These are phyloP conservation scores for Neelides sp. DNA, from an alignment of 1,140 invertebrate species.

Conservation along the genomic window DNA sequence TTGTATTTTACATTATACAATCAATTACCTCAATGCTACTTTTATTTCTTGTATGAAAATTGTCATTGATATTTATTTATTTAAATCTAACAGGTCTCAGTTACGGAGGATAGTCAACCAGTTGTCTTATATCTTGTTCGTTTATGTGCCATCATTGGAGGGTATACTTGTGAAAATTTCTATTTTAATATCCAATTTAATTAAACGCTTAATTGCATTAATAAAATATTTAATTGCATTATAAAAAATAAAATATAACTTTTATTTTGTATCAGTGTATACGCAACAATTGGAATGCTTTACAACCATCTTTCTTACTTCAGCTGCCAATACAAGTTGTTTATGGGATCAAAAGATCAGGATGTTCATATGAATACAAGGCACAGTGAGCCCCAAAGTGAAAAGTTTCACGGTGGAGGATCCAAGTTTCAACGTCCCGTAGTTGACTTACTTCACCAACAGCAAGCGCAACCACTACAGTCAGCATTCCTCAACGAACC, in stretches of 20 bases:
- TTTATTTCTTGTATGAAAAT: neutral
- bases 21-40: neutral
- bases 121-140: slow-evolving; percentile 67
- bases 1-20: neutral
- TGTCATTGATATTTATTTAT: neutral
- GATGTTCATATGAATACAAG: too few relatives aligned
- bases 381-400: too few relatives aligned
- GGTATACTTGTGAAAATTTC: slow-evolving; percentile 68
- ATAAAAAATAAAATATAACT: too few relatives aligned
- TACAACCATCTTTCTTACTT: slow-evolving; percentile 27
- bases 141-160: slow-evolving; percentile 77
- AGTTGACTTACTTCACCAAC: too few relatives aligned
- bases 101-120: slow-evolving; percentile 66
- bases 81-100: slow-evolving; percentile 34
- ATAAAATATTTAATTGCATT: neutral
- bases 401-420: too few relatives aligned
- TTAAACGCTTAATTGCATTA: neutral
- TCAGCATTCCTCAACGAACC: too few relatives aligned
- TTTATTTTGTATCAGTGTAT: neutral
- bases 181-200: slow-evolving; percentile 7
- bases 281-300: slow-evolving; percentile 28
- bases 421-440: too few relatives aligned
- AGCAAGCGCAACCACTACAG: too few relatives aligned
- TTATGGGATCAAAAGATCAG: too few relatives aligned
- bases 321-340: too few relatives aligned